Evolutionary conservation across 2,797 vertebrate species (phyloP).

Genomic region (Oryzias dopingdopingensis): DNA sequence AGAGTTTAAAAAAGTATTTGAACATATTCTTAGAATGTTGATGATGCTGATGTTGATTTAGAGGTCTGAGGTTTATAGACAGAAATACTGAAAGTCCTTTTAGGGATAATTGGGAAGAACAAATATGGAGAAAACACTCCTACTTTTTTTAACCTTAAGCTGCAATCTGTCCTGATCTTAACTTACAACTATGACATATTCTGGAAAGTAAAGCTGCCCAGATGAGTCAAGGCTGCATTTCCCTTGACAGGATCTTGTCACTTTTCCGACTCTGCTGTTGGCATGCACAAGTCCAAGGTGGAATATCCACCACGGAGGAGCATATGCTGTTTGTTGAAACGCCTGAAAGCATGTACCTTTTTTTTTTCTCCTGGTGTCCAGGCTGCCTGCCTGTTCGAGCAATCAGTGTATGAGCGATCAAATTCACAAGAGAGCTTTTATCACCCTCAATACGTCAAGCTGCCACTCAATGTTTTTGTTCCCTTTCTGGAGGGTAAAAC

Average conservation of each 20-base stretch:
- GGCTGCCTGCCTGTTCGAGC: constrained; percentile 75
- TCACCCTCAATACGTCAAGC: constrained; percentile 66
- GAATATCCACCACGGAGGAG: constrained; percentile 76
- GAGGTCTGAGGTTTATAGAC: too few species aligned
- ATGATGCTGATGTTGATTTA: too few species aligned
- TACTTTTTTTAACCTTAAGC: constrained; percentile 13
- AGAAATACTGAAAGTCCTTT: too few species aligned
- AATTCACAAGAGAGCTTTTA: constrained; percentile 76
- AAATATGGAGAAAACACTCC: background rate
- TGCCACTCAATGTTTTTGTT: constrained; percentile 51
- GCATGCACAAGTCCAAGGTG: constrained; percentile 71
- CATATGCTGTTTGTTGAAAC: constrained; percentile 82
- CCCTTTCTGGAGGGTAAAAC: constrained; percentile 43
- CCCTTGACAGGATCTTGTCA: constrained; percentile 74
- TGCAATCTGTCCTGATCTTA: constrained; percentile 30
- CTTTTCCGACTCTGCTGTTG: constrained; percentile 68
- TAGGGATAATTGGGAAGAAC: background rate
- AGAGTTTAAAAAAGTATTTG: too few species aligned
- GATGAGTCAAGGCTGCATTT: constrained; percentile 42
- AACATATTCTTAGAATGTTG: too few species aligned
- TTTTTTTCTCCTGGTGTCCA: constrained; percentile 55
- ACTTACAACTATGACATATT: constrained; percentile 46
- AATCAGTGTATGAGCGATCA: constrained; percentile 71
- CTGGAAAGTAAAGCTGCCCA: constrained; percentile 46
- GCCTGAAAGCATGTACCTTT: constrained; percentile 55